phyloP scores from a whole-genome alignment of 2,888 invertebrate genomes.

The Drosophila affinis region DNA sequence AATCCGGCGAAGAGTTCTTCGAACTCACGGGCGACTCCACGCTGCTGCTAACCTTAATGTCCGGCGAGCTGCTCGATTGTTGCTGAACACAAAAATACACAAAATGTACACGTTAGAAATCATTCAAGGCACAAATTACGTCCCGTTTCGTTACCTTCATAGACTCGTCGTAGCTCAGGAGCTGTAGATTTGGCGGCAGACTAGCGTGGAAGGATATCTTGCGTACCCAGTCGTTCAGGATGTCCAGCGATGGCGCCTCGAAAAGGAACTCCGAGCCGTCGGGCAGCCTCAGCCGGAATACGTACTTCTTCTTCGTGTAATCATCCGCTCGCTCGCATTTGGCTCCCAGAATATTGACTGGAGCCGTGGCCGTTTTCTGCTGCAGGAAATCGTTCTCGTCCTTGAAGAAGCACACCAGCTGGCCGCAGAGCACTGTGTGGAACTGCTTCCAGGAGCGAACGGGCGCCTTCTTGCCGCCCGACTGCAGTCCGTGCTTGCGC shows the following conservation, averaged over 20 bases:
- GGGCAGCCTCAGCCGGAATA: slow-evolving; percentile 93
- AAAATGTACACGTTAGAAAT: neutral
- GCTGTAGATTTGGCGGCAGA: slow-evolving; percentile 94
- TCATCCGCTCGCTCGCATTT: slow-evolving; percentile 94
- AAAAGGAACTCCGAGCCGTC: slow-evolving; percentile 98
- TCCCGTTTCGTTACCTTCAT: slow-evolving; percentile 84
- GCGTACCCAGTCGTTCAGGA: slow-evolving; percentile 95
- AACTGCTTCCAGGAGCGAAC: slow-evolving; percentile 98
- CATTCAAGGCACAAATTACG: neutral
- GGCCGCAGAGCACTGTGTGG: slow-evolving; percentile 98
- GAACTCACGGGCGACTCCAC: slow-evolving; percentile 86
- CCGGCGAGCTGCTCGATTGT: slow-evolving; percentile 83
- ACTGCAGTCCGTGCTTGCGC: slow-evolving; percentile 96
- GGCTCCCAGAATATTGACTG: slow-evolving; percentile 91
- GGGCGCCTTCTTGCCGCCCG: slow-evolving; percentile 96
- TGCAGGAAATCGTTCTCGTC: slow-evolving; percentile 95
- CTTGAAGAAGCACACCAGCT: slow-evolving; percentile 98
- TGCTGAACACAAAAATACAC: slow-evolving; percentile 66
- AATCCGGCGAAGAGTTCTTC: slow-evolving; percentile 85
- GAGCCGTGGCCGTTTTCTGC: slow-evolving; percentile 94
- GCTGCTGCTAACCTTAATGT: slow-evolving; percentile 81
- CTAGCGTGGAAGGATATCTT: slow-evolving; percentile 97
- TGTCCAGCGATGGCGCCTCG: slow-evolving; percentile 88
- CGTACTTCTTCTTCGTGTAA: slow-evolving; percentile 97
- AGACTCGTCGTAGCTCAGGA: slow-evolving; percentile 91